Conservation (phyloP, 2,888 invertebrate genomes). For the Gonocerus acuteangulatus region DNA sequence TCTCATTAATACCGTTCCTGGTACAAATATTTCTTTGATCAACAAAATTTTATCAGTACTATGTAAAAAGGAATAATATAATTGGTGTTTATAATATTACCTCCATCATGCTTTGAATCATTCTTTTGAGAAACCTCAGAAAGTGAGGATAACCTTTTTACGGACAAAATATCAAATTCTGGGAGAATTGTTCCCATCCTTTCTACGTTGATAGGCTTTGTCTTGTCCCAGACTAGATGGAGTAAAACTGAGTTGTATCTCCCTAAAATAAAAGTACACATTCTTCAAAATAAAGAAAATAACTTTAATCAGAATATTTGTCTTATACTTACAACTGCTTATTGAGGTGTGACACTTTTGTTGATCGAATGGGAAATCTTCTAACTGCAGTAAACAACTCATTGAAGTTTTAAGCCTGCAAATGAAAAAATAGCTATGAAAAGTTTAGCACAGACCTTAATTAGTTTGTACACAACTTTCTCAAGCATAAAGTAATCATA, state of each 20-base stretch:
- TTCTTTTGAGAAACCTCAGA: too few relatives aligned
- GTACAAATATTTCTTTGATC: too few relatives aligned
- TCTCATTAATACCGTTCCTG: too few relatives aligned
- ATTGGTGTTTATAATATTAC: not conserved
- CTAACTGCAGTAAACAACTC: conserved; percentile 75
- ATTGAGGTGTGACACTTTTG: conserved; percentile 71
- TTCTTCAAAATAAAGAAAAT: not conserved
- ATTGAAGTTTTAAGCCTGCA: conserved; percentile 65
- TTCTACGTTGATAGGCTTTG: conserved; percentile 64
- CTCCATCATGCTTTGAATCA: too few relatives aligned
- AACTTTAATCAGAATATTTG: not conserved
- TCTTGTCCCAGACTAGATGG: conserved; percentile 66
- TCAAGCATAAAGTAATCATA: too few relatives aligned
- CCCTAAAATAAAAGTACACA: conserved; percentile 48
- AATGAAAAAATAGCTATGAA: too few relatives aligned
- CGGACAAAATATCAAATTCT: conserved; percentile 59
- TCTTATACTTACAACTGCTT: conserved; percentile 62
- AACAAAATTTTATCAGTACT: too few relatives aligned
- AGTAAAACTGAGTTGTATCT: conserved; percentile 70
- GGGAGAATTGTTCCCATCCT: conserved; percentile 63
- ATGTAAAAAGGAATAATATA: too few relatives aligned
- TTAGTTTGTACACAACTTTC: too few relatives aligned
- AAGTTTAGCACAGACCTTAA: too few relatives aligned
- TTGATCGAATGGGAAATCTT: conserved; percentile 80
- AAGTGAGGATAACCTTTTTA: not conserved